phyloP scores from a whole-genome alignment of 2,113 vertebrate species.

The Picathartes gymnocephalus region DNA sequence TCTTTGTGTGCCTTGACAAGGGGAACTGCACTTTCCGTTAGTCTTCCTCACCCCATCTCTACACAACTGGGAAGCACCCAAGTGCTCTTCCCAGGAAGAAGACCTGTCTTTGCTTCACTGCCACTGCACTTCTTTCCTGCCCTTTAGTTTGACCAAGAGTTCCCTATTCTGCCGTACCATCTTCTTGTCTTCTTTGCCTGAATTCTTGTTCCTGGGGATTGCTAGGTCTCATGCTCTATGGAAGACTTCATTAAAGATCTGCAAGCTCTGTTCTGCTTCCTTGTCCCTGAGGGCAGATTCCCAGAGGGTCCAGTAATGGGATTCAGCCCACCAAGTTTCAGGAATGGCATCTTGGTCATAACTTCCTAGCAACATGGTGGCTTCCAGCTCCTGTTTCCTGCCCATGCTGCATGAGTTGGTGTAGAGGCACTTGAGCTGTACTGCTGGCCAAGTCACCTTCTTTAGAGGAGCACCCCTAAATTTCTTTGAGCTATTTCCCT shows the following conservation, averaged over 20 bases:
- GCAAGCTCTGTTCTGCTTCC: neutral
- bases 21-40: accelerated
- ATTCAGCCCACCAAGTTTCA: neutral
- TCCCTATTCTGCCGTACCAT: neutral
- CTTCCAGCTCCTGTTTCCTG: neutral
- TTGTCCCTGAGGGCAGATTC: neutral
- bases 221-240: neutral
- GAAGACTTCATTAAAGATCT: neutral
- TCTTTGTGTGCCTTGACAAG: neutral
- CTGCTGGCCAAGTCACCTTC: neutral
- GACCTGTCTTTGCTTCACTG: neutral
- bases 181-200: neutral
- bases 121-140: neutral
- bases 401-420: neutral
- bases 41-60: neutral
- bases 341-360: neutral
- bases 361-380: neutral
- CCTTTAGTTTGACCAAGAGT: neutral
- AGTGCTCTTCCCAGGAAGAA: neutral
- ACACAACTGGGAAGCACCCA: accelerated
- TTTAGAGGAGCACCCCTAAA: neutral
- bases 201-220: neutral
- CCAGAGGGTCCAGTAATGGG: neutral
- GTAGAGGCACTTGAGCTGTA: neutral
- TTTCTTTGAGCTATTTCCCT: neutral